phyloP scores from a whole-genome alignment of 2,797 vertebrate genomes.

The Lepidocolaptes lacrymiger region DNA sequence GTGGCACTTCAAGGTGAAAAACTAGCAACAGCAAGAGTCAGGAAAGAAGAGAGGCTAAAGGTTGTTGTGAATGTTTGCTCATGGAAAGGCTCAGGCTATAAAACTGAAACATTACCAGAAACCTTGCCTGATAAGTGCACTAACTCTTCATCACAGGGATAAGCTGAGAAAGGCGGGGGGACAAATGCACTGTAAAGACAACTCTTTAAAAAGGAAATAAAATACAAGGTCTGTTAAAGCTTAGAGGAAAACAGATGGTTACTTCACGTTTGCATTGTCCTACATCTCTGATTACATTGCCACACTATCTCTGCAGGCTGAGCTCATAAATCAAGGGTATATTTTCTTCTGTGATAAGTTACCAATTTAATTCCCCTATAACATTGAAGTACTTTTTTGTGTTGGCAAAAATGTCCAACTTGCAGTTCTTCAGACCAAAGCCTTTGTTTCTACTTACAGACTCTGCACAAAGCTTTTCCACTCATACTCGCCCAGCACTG shows the following conservation, averaged over 20 bases:
- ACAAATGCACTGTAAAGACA: background rate
- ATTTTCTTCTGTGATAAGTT: background rate
- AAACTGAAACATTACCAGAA: conserved; percentile 67
- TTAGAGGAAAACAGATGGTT: conserved; percentile 24
- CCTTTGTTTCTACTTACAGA: background rate
- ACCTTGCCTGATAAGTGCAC: conserved; percentile 70
- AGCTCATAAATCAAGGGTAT: background rate
- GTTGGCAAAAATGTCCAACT: background rate
- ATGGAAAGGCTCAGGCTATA: conserved; percentile 74
- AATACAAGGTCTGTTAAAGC: background rate
- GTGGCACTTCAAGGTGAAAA: conserved; percentile 57
- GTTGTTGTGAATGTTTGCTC: conserved; percentile 76
- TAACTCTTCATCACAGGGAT: conserved; percentile 41
- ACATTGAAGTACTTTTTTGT: background rate
- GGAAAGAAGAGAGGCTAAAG: conserved; percentile 75
- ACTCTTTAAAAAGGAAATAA: conserved; percentile 45
- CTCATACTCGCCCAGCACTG: background rate
- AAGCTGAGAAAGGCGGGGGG: conserved; percentile 42
- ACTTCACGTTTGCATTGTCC: conserved; percentile 25
- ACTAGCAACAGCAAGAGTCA: conserved; percentile 51
- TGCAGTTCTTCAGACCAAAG: background rate
- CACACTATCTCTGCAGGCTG: background rate
- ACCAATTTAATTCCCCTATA: conserved; percentile 8
- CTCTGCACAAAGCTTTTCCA: background rate
- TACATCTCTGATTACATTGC: background rate